A percentile compares a stretch with the other conserved stretches of the same genome.
Evolutionary conservation across 2,888 invertebrate species (phyloP).

Genomic region (Cataglyphis albicans): DNA sequence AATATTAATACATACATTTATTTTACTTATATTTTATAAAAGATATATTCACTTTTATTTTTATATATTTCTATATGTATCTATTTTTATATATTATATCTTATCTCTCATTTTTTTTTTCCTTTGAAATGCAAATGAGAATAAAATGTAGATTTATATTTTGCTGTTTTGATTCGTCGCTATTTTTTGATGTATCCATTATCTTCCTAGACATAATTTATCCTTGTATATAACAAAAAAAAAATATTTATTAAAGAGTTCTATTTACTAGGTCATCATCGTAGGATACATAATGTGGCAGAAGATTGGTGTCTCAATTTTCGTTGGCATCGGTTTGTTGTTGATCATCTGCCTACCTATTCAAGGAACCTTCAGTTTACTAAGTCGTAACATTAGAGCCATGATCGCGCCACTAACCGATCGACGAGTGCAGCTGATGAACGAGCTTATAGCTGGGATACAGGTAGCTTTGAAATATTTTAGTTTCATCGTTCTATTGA

Average conservation of each 20-base stretch:
- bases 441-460: constrained; percentile 97
- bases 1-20: background rate
- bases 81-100: background rate
- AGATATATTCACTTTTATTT: background rate
- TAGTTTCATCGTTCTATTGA: background rate
- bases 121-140: background rate
- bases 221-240: background rate
- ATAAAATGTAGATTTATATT: background rate
- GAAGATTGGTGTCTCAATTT: constrained; percentile 86
- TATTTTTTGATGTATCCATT: background rate
- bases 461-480: constrained; percentile 88
- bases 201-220: background rate
- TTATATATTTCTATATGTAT: background rate
- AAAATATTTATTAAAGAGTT: background rate
- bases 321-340: constrained; percentile 93
- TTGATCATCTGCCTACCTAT: constrained; percentile 93
- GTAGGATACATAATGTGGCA: constrained; percentile 78
- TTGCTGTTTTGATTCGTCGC: no score
- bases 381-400: constrained; percentile 88
- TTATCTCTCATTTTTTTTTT: background rate
- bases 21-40: background rate
- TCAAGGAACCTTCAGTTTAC: constrained; percentile 88
- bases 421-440: constrained; percentile 96
- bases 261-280: constrained; percentile 71
- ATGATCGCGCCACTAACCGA: constrained; percentile 95